Conservation (phyloP, 2,113 vertebrate genomes). For the Oncorhynchus clarkii region DNA sequence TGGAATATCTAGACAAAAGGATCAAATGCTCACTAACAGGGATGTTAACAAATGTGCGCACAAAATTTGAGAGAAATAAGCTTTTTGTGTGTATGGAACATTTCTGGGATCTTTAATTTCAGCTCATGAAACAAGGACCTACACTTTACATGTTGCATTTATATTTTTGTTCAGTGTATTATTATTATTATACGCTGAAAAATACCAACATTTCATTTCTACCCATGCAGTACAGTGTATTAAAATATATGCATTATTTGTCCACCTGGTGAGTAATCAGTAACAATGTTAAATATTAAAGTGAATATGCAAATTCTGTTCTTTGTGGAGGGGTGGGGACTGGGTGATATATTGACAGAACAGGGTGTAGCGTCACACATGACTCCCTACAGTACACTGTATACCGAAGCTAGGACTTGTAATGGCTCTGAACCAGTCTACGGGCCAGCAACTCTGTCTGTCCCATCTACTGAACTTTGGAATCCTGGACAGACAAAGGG, state of each 20-base stretch:
- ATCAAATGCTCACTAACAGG: too few species aligned
- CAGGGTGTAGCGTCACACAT: background rate
- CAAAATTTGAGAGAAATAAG: too few species aligned
- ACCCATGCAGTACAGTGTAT: background rate
- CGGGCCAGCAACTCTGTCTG: constrained; percentile 34
- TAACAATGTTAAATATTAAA: constrained; percentile 68
- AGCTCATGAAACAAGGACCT: too few species aligned
- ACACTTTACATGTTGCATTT: too few species aligned
- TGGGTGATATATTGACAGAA: background rate
- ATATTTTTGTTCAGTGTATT: too few species aligned
- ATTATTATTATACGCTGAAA: background rate
- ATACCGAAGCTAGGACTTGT: background rate
- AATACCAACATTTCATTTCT: background rate
- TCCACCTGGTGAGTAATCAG: constrained; percentile 62
- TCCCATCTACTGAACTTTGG: constrained; percentile 68
- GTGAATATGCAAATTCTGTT: constrained; percentile 70
- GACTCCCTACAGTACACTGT: background rate
- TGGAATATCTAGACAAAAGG: too few species aligned
- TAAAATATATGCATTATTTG: constrained; percentile 43
- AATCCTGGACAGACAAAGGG: constrained; percentile 40
- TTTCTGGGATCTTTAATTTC: too few species aligned
- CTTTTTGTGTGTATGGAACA: too few species aligned
- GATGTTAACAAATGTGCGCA: too few species aligned
- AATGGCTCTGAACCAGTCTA: background rate
- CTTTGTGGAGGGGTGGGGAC: constrained; percentile 17